A percentile compares a stretch with the other conserved stretches of the same genome.
Evolutionary conservation across 2,113 vertebrate species (phyloP).

Genomic region (Sus scrofa): T2T-Sscrofa CM000821.6:20610001-20610500

Average conservation of each 20-base stretch:
- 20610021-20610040: neutral
- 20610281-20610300: no score
- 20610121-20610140: slow-evolving; percentile 65
- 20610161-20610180: slow-evolving; percentile 78
- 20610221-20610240: neutral
- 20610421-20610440: no score
- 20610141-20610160: slow-evolving; percentile 63
- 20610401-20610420: no score
- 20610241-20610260: no score
- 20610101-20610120: slow-evolving; percentile 50
- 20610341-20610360: no score
- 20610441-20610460: slow-evolving; percentile 6
- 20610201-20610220: slow-evolving; percentile 63
- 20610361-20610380: no score
- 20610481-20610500: neutral
- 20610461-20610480: slow-evolving; percentile 19
- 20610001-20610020: neutral
- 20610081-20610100: slow-evolving; percentile 27
- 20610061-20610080: slow-evolving; percentile 61
- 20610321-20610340: no score
- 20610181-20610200: slow-evolving; percentile 69
- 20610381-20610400: no score
- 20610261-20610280: no score
- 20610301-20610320: no score
- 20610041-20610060: slow-evolving; percentile 13